Conservation (phyloP, 2,888 invertebrate species). For the Oligia latruncula region DNA sequence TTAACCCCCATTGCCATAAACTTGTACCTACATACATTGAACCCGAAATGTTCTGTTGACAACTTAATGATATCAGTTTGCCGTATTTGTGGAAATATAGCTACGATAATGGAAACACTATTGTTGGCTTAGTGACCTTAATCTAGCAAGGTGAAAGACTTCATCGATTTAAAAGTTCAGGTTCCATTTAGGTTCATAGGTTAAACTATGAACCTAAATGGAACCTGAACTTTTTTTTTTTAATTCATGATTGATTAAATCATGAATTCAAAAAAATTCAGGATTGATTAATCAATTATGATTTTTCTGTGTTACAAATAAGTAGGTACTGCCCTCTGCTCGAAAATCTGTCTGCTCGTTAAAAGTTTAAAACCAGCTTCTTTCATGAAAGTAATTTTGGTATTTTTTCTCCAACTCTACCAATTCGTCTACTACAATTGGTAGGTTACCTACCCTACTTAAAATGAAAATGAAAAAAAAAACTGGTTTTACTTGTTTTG, state of each 20-base stretch:
- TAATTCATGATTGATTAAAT: no score
- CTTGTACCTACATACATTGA: constrained; percentile 8
- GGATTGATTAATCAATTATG: neutral
- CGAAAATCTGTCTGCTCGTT: neutral
- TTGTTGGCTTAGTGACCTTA: constrained; percentile 24
- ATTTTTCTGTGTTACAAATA: neutral
- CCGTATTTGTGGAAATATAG: constrained; percentile 16
- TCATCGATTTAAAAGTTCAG: constrained; percentile 1
- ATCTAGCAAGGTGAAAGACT: constrained; percentile 18
- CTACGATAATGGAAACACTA: constrained; percentile 2
- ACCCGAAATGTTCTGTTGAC: constrained; percentile 38
- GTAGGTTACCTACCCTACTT: neutral
- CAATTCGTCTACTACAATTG: neutral
- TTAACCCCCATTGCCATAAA: constrained; percentile 27
- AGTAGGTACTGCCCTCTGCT: neutral
- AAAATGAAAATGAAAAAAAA: neutral
- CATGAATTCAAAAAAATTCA: no score
- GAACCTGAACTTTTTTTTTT: no score
- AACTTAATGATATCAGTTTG: constrained; percentile 41
- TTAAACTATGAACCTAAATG: no score
- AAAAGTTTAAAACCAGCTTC: neutral
- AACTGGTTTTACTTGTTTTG: neutral
- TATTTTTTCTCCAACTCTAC: neutral
- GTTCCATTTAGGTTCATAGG: neutral
- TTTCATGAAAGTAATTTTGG: no score